Conservation (phyloP, 2,797 vertebrate species). For the Sternarchorhynchus goeldii region DNA sequence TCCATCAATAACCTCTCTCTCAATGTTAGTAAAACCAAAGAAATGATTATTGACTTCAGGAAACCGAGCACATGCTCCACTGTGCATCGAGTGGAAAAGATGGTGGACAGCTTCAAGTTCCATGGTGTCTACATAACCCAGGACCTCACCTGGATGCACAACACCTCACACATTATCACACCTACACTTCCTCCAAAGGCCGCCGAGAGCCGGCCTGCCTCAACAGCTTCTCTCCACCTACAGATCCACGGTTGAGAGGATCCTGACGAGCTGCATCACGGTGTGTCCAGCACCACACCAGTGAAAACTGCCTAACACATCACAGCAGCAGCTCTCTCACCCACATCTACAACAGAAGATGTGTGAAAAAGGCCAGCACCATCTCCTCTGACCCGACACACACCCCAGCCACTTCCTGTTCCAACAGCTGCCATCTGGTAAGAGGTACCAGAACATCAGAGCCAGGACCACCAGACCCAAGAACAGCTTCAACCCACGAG, state of each 20-base stretch:
- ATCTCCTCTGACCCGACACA: neutral
- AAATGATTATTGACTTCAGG: neutral
- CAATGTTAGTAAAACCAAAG: too few relatives aligned
- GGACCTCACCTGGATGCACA: neutral
- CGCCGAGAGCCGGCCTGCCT: too few relatives aligned
- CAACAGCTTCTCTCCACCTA: too few relatives aligned
- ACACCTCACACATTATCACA: neutral
- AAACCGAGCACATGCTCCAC: too few relatives aligned
- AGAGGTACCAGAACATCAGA: too few relatives aligned
- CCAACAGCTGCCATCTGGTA: neutral
- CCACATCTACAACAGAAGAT: neutral
- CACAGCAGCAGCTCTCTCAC: neutral
- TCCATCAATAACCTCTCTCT: too few relatives aligned
- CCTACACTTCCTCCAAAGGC: too few relatives aligned
- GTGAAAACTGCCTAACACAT: neutral
- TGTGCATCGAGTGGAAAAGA: too few relatives aligned
- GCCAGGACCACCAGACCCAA: neutral
- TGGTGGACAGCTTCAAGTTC: neutral
- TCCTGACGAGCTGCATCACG: neutral
- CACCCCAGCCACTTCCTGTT: neutral
- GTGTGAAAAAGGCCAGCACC: neutral
- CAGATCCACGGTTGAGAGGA: neutral
- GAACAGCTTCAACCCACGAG: neutral
- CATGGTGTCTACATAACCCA: too few relatives aligned
- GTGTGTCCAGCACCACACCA: neutral